These are phyloP conservation scores for Diplodus sargus DNA, from an alignment of 2,797 vertebrate species.

Conservation along the genomic window DNA sequence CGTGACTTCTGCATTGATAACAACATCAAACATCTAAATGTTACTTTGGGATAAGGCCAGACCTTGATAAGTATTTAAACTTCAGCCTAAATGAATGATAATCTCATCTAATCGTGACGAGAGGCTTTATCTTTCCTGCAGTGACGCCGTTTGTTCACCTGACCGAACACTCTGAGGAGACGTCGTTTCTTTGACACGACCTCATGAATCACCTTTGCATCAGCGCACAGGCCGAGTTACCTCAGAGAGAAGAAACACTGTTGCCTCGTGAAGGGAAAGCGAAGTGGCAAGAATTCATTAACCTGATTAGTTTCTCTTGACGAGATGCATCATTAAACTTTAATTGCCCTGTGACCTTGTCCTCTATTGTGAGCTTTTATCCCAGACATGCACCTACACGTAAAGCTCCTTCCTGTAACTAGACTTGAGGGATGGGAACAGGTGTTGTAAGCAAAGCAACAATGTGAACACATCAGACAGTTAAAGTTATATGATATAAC, in stretches of 20 bases:
- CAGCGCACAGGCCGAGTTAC: conserved; percentile 20
- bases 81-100: conserved; percentile 31
- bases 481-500: not conserved
- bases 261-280: conserved; percentile 53
- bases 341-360: conserved; percentile 82
- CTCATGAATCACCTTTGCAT: conserved; percentile 25
- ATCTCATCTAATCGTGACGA: conserved; percentile 41
- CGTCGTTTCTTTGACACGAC: conserved; percentile 7
- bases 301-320: conserved; percentile 82
- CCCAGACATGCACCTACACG: conserved; percentile 38
- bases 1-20: not conserved
- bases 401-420: conserved; percentile 58
- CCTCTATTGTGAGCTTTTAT: conserved; percentile 71
- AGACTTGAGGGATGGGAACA: conserved; percentile 47
- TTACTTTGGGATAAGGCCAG: not conserved
- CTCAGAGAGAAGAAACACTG: conserved; percentile 36
- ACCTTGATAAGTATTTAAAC: conserved; percentile 39
- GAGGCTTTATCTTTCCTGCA: conserved; percentile 27
- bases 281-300: conserved; percentile 79
- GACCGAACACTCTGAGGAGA: conserved; percentile 11
- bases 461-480: not conserved
- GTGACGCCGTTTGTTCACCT: conserved; percentile 24
- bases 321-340: conserved; percentile 87
- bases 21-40: not conserved
- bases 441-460: not conserved